Base-by-base conservation (phyloP, 2,113 vertebrate genomes). In the Holacanthus passer region DNA sequence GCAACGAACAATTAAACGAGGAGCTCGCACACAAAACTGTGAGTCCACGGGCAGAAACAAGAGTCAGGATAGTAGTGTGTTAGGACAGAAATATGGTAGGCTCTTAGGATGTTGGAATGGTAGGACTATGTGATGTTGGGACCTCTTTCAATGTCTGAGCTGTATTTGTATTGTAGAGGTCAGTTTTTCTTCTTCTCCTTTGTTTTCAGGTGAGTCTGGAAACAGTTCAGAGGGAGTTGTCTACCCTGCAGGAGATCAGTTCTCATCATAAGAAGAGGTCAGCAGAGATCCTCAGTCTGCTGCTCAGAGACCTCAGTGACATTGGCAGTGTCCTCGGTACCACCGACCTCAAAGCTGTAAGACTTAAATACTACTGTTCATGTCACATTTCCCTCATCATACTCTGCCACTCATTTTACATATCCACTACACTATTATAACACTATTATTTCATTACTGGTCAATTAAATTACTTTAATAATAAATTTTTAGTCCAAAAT, bases 191-290 rank as follows among this genome's bases (percentile, higher is more conserved):
- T 35, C 12, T 13, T 5, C 6, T 20, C 14, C 14, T 73, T 17
- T 89, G 60, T 70, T 22, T 83, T 0, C 93, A 99, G 98, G 96
- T 92, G 0, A 88, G 89, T 52, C 83, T 99, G 91, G 95, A 94
- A 27, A 84, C 75, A 0, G 93, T 95, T 0, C 96, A 97, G 90
- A 93, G 95, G 86, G 97, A 98, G 77, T 79, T 98, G 76, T 92
- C 87, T 48, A 93, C 96, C 68, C 79, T 98, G 37, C 96, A 98
- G 88, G 97, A 99, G 72, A 91, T 98, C 70, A 96, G 95, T 70
- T 95, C 95, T 78, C 97, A 97, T 83, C 97, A 98, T 85, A 98
- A 95, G 89, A 98, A 96, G 88, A 95, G 97, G 73, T 96, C 97
- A 0, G 95, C 95, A 0, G 97, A 99, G 86, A 97, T 98, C 86